phyloP scores from a whole-genome alignment of 92 coral and sea anemone species.

The Zoanthus solanderi region DNA sequence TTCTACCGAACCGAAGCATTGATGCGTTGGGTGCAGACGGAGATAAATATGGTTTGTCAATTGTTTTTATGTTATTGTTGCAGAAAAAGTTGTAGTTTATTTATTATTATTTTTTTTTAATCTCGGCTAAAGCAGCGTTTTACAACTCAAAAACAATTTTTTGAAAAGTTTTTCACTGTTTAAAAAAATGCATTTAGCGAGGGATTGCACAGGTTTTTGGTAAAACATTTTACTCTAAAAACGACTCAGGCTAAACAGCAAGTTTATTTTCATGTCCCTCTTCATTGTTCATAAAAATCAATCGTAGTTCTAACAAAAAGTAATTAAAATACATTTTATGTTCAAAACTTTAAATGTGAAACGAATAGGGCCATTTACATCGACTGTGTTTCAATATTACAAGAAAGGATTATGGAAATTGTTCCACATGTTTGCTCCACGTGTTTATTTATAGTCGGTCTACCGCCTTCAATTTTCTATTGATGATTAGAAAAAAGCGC shows the following conservation, averaged over 20 bases:
- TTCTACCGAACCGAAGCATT: conserved; percentile 73
- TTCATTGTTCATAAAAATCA: background rate
- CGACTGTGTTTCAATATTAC: conserved; percentile 16
- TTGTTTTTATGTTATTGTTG: background rate
- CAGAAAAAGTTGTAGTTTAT: background rate
- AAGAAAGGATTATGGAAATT: conserved; percentile 63
- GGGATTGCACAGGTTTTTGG: background rate
- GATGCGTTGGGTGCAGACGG: conserved; percentile 91
- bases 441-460: conserved; percentile 60
- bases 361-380: background rate
- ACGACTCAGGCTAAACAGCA: background rate
- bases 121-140: conserved; percentile 8
- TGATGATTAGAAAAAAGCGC: background rate
- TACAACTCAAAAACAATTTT: background rate
- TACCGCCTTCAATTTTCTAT: conserved; percentile 6
- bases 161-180: background rate
- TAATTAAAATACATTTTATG: background rate
- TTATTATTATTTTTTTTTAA: background rate
- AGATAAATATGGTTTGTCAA: conserved; percentile 83
- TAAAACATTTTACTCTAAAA: background rate
- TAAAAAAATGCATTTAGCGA: conserved; percentile 5
- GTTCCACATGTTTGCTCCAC: conserved; percentile 59
- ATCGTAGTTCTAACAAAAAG: background rate
- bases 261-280: background rate
- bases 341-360: conserved; percentile 5